Evolutionary conservation across 2,113 vertebrate species (phyloP).

Genomic region (Copsychus sechellarum): DNA sequence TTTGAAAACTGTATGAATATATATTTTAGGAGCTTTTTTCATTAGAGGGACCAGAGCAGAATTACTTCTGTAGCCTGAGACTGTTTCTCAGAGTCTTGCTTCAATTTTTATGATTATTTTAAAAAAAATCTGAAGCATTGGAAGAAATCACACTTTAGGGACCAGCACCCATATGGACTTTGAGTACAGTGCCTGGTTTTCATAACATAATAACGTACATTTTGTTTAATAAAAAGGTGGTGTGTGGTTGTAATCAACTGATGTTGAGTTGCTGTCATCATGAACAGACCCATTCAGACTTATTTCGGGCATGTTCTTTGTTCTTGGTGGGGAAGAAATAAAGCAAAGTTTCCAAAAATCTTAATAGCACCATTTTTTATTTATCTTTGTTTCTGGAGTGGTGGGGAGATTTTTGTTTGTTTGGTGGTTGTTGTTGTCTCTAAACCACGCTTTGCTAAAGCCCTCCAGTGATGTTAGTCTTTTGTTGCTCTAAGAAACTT

Average conservation of each 20-base stretch:
- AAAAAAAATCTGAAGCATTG: not conserved
- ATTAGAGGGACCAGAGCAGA: not conserved
- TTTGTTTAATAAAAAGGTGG: not conserved
- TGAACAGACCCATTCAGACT: not conserved
- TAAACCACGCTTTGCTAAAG: not conserved
- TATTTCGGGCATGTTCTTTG: not conserved
- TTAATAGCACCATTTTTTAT: fast-evolving
- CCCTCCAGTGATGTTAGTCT: not conserved
- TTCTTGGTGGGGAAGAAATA: not conserved
- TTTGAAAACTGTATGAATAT: not conserved
- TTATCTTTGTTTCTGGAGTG: not conserved
- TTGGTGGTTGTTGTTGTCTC: not conserved
- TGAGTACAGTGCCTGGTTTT: not conserved
- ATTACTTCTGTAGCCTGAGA: not conserved
- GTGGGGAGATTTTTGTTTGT: not conserved
- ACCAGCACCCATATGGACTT: not conserved
- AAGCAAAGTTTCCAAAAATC: not conserved
- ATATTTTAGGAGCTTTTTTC: not conserved
- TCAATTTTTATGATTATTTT: not conserved
- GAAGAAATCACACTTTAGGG: not conserved
- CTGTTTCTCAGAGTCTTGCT: not conserved
- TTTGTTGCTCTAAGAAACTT: not conserved
- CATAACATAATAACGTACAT: not conserved
- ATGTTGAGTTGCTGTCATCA: not conserved
- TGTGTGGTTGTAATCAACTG: not conserved